phyloP scores from a whole-genome alignment of 2,797 vertebrate genomes.

The Xerus rutilus region DNA sequence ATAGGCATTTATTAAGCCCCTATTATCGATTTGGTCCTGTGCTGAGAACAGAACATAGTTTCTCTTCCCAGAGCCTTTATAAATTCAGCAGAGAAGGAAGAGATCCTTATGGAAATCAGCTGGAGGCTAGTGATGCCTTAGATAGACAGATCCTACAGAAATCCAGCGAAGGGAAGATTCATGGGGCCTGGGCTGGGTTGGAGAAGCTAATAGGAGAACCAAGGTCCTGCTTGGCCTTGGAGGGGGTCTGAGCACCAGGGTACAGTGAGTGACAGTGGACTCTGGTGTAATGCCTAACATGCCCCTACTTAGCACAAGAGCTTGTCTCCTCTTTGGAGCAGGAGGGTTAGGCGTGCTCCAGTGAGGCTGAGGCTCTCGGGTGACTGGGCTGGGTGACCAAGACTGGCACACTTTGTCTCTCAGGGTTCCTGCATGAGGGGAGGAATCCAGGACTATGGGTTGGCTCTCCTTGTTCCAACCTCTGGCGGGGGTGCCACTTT shows the following conservation, averaged over 20 bases:
- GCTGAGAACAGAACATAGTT: conserved; percentile 16
- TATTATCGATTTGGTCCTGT: not conserved
- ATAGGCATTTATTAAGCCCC: conserved; percentile 5
- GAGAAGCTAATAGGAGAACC: not conserved
- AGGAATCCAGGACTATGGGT: not conserved
- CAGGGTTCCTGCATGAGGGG: not conserved
- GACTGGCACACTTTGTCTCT: not conserved
- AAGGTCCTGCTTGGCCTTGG: not conserved
- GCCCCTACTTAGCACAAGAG: not conserved
- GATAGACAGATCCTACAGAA: not conserved
- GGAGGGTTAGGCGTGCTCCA: not conserved
- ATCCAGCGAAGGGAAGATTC: not conserved
- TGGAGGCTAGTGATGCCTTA: not conserved
- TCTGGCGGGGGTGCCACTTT: not conserved
- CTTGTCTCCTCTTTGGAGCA: not conserved
- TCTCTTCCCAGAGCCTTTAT: conserved; percentile 35
- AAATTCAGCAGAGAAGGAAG: conserved; percentile 9
- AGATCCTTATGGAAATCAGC: not conserved
- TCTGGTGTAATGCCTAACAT: not conserved
- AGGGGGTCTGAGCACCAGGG: not conserved
- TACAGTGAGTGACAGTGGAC: not conserved
- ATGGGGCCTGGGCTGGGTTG: not conserved
- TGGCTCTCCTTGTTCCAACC: not conserved
- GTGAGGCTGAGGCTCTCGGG: not conserved
- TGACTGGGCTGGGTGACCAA: not conserved